Conservation (phyloP, 2,888 invertebrate genomes). For the Copidosoma aretas region DNA sequence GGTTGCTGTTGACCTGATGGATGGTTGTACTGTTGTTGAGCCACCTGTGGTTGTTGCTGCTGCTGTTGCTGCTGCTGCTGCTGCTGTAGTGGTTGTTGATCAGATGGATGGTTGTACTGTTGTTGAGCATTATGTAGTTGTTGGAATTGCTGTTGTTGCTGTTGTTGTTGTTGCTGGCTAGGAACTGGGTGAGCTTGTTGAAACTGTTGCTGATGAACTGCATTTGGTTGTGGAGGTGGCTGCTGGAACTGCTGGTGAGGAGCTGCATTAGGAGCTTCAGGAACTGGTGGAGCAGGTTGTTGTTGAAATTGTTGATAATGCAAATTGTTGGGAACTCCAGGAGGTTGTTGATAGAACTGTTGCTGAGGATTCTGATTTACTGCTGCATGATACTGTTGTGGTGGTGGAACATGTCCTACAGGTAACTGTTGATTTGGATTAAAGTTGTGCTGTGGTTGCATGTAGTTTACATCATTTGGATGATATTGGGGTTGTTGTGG, state of each 20-base stretch:
- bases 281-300: slow-evolving; percentile 39
- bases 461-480: slow-evolving; percentile 42
- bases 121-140: slow-evolving; percentile 9
- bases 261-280: slow-evolving; percentile 21
- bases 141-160: slow-evolving; percentile 40
- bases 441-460: slow-evolving; percentile 45
- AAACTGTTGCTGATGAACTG: slow-evolving; percentile 45
- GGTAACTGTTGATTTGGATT: slow-evolving; percentile 43
- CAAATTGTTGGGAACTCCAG: slow-evolving; percentile 44
- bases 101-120: slow-evolving; percentile 38
- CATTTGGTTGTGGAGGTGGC: slow-evolving; percentile 34
- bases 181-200: slow-evolving; percentile 44
- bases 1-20: slow-evolving; percentile 48
- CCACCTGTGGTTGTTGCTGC: slow-evolving; percentile 25
- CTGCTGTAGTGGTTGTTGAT: slow-evolving; percentile 28
- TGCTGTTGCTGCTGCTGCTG: slow-evolving; percentile 35
- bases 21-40: slow-evolving; percentile 40
- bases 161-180: slow-evolving; percentile 36
- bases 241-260: slow-evolving; percentile 46
- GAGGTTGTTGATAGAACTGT: slow-evolving; percentile 36
- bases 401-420: slow-evolving; percentile 43
- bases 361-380: slow-evolving; percentile 31
- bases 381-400: slow-evolving; percentile 42
- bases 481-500: slow-evolving; percentile 45
- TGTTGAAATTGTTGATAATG: slow-evolving; percentile 47